Conservation (phyloP, 2,888 invertebrate genomes). For the Pheosia gnoma region DNA sequence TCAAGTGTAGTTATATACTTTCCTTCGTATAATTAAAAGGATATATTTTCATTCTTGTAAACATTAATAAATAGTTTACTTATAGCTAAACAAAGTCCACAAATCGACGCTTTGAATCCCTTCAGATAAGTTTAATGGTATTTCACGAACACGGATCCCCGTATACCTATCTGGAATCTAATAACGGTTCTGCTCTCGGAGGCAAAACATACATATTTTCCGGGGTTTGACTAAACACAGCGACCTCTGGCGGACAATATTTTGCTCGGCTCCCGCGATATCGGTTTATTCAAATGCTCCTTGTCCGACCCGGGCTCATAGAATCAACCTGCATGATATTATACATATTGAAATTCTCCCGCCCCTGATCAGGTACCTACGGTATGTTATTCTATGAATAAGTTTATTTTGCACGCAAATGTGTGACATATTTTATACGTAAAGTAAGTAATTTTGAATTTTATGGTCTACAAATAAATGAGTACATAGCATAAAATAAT, state of each 20-base stretch:
- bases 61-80: neutral
- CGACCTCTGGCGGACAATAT: slow-evolving; percentile 79
- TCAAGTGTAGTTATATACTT: too few relatives aligned
- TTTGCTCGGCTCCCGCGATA: slow-evolving; percentile 74
- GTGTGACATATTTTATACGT: slow-evolving; percentile 37
- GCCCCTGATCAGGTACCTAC: slow-evolving; percentile 61
- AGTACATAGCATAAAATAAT: neutral
- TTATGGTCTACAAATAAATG: neutral
- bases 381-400: slow-evolving; percentile 78
- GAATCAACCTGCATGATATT: slow-evolving; percentile 82
- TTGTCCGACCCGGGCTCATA: slow-evolving; percentile 79
- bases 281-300: slow-evolving; percentile 82
- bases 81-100: neutral
- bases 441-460: too few relatives aligned
- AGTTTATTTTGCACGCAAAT: slow-evolving; percentile 56
- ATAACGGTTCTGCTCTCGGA: slow-evolving; percentile 61
- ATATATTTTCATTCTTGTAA: too few relatives aligned
- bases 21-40: too few relatives aligned
- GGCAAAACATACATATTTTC: slow-evolving; percentile 73
- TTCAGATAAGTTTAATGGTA: slow-evolving; percentile 21
- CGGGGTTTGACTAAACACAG: slow-evolving; percentile 61
- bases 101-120: slow-evolving; percentile 1
- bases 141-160: slow-evolving; percentile 47
- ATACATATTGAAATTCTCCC: slow-evolving; percentile 82
- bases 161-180: slow-evolving; percentile 65